A percentile compares a stretch with the other conserved stretches of the same genome.
Evolutionary conservation across 1,140 invertebrate genomes (phyloP).

Genomic region (Brachionus asplanchnoidis): DNA sequence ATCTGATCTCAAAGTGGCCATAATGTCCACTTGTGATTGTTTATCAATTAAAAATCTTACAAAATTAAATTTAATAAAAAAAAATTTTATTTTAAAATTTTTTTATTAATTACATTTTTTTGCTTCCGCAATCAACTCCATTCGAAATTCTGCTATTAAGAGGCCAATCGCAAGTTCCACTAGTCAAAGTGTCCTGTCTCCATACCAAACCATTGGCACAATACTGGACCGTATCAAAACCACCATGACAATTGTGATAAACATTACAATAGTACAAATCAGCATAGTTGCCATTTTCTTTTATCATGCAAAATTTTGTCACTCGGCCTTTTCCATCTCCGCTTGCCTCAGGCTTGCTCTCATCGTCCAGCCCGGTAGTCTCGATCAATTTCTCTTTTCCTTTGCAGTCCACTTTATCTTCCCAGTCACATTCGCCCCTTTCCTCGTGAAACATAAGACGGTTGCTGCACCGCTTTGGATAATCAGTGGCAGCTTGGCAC

Average conservation of each 20-base stretch:
- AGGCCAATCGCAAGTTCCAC: slow-evolving; percentile 40
- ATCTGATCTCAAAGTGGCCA: slow-evolving; percentile 41
- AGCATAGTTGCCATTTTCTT: slow-evolving; percentile 41
- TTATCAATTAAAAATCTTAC: slow-evolving; percentile 38
- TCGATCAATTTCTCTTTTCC: slow-evolving; percentile 42
- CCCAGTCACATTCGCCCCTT: slow-evolving; percentile 41
- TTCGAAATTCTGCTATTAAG: neutral
- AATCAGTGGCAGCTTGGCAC: slow-evolving; percentile 39
- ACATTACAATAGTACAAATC: slow-evolving; percentile 43
- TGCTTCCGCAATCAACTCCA: slow-evolving; percentile 9
- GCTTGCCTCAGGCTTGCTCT: neutral
- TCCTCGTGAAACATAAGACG: slow-evolving; percentile 40
- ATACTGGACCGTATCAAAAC: slow-evolving; percentile 42
- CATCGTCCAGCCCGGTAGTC: slow-evolving; percentile 18
- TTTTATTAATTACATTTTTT: neutral
- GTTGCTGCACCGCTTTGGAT: slow-evolving; percentile 37
- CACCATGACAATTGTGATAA: slow-evolving; percentile 41
- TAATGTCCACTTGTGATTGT: slow-evolving; percentile 39
- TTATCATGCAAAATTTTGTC: slow-evolving; percentile 43
- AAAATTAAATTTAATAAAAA: neutral
- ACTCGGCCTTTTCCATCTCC: slow-evolving; percentile 22
- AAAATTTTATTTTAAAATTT: neutral
- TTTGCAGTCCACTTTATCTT: slow-evolving; percentile 42
- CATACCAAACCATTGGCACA: slow-evolving; percentile 41
- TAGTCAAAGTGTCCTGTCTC: slow-evolving; percentile 15